Base-by-base conservation (phyloP, 2,113 vertebrate genomes). In the Podilymbus podiceps region DNA sequence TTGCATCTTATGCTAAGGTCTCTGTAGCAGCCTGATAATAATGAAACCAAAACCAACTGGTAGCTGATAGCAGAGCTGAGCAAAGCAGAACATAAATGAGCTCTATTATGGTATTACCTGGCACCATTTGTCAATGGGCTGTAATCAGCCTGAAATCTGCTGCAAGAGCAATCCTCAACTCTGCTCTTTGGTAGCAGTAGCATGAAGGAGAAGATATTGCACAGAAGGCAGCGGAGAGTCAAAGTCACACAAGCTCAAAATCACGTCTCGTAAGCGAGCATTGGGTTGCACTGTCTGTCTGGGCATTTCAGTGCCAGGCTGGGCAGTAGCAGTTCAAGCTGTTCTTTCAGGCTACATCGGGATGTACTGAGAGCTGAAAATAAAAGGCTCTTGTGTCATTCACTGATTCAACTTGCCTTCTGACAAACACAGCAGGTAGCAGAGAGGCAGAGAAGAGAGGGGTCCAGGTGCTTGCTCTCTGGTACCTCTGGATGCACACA, bases 221-320 rank as follows among this genome's bases (percentile, higher is more conserved):
- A 56, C 3, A 3, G 72, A 35, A 92, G 14, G 19, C 59, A 63
- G 16, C 4, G 0, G 47, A 84, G 35, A 79, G 35, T 46, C 67
- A 19, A 74, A 90, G 75, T 33, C 72, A 59, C 6, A 9, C 42
- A 60, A 77, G 40, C 33, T 91, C 64, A 46, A 83, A 64, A 31
- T n/a, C 27, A 3, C 0, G 0, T 23, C 33, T 55, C 8, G 2
- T 11, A 17, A 50, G 33, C 0, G 0, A 60, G 42, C 0, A 0
- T 4, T 52, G 69, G 38, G 25, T 38, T 44, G 30, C 30, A 23
- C 5, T 7, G 0, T 59, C 71, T 86, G 71, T 27, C n/a, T 25
- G 53, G 40, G 44, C 25, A 77, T 63, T 63, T 71, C 72, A 31
- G 31, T 24, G 47, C 55, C 83, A 90, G 88, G 31, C 22, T 80